Percentiles rank a stretch among this genome's conserved stretches.
These are phyloP conservation scores for Lepus oiostolus DNA, from an alignment of 2,797 vertebrate species.

Conservation along the genomic window DNA sequence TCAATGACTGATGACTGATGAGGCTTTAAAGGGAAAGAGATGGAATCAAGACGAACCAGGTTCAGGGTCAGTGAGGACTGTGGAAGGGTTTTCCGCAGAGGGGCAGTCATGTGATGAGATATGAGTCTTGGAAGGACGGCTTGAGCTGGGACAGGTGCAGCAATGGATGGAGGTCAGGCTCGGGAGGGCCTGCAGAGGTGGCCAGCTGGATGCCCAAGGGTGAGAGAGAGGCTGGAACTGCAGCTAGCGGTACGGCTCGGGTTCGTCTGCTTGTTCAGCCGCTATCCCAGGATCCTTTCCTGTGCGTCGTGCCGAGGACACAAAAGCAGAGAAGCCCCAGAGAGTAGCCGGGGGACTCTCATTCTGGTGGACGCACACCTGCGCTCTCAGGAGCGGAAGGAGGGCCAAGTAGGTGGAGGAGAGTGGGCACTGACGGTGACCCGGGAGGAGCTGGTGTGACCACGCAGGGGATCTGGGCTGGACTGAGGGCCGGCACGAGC, in stretches of 20 bases:
- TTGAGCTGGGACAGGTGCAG: background rate
- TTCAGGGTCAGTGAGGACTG: background rate
- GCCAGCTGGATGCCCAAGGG: background rate
- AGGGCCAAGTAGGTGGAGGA: background rate
- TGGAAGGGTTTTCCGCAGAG: background rate
- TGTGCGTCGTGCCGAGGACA: background rate
- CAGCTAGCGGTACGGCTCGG: background rate
- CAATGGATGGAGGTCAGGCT: background rate
- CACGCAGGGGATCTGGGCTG: background rate
- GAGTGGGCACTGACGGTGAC: too few relatives aligned
- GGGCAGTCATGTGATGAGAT: background rate
- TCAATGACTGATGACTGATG: background rate
- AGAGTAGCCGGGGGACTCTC: background rate
- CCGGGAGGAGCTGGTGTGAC: background rate
- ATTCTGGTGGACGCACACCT: background rate
- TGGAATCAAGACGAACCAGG: constrained; percentile 13
- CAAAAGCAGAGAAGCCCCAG: background rate
- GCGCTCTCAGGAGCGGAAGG: background rate
- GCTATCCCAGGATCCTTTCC: background rate
- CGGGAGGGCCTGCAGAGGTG: background rate
- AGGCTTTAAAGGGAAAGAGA: background rate
- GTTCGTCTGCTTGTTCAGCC: background rate
- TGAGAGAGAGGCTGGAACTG: background rate
- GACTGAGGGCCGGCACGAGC: background rate
- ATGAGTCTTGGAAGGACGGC: background rate